These are phyloP conservation scores for Xyrauchen texanus DNA, from an alignment of 2,113 vertebrate genomes.

Conservation along the genomic window DNA sequence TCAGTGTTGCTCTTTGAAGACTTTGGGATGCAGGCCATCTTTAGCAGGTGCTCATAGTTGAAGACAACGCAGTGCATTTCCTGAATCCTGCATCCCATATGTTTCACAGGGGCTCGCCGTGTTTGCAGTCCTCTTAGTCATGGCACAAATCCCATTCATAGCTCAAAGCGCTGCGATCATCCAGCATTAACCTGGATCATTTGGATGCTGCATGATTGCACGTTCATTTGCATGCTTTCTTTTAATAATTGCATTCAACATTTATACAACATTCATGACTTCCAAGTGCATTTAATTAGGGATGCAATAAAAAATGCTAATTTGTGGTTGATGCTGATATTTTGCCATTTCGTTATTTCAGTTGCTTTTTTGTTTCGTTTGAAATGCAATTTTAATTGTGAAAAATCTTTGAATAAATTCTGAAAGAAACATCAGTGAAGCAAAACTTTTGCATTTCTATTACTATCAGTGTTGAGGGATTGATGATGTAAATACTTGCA, in stretches of 20 bases:
- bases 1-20: not conserved
- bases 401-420: too few species aligned
- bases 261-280: not conserved
- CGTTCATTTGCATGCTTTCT: too few species aligned
- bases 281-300: too few species aligned
- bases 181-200: conserved; percentile 13
- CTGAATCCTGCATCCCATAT: conserved; percentile 66
- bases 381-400: too few species aligned
- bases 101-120: conserved; percentile 57
- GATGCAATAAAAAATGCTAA: too few species aligned
- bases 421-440: too few species aligned
- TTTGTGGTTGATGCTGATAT: too few species aligned
- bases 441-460: too few species aligned
- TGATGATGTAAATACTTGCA: too few species aligned
- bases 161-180: conserved; percentile 5
- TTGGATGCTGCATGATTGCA: not conserved
- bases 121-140: conserved; percentile 38
- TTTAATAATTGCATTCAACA: not conserved
- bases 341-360: too few species aligned
- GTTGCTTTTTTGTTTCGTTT: too few species aligned
- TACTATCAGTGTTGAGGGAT: too few species aligned
- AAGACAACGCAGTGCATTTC: conserved; percentile 63
- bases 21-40: conserved; percentile 61
- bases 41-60: conserved; percentile 71
- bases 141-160: conserved; percentile 40